Conservation (phyloP, 2,797 vertebrate genomes). For the Steatocranus sp. region DNA sequence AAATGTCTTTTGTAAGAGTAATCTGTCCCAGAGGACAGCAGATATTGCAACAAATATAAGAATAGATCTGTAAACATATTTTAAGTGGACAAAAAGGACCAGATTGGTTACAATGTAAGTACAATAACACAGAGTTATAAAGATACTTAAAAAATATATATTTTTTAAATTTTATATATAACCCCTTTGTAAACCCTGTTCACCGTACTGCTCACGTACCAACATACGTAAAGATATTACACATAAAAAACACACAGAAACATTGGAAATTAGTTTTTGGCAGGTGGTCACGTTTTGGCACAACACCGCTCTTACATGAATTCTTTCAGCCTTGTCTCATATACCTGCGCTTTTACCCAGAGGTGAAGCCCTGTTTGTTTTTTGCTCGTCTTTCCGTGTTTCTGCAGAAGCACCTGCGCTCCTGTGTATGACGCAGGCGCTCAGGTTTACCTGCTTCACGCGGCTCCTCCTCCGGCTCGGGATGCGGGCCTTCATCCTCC, state of each 20-base stretch:
- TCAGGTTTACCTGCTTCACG: conserved; percentile 43
- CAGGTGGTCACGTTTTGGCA: not conserved
- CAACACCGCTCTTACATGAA: not conserved
- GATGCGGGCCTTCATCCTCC: conserved; percentile 67
- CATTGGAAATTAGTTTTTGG: not conserved
- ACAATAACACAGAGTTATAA: not conserved
- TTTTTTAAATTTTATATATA: not conserved
- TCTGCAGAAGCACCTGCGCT: not conserved
- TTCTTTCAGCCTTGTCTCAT: not conserved
- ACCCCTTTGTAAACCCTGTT: not conserved
- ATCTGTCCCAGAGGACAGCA: not conserved
- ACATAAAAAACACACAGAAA: not conserved
- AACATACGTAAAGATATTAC: not conserved
- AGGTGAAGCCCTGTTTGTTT: not conserved
- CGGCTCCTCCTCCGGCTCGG: conserved; percentile 54
- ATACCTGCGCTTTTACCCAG: not conserved
- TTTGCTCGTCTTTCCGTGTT: not conserved
- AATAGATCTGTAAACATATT: not conserved
- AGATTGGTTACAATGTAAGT: not conserved
- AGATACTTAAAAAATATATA: not conserved
- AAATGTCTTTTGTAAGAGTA: not conserved
- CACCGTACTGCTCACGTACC: too few species aligned
- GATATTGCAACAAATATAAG: not conserved
- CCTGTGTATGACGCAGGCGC: not conserved
- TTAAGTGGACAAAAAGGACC: not conserved